A percentile compares a stretch with the other conserved stretches of the same genome.
Evolutionary conservation across 2,113 vertebrate species (phyloP).

Genomic region (Lamprotornis superbus): DNA sequence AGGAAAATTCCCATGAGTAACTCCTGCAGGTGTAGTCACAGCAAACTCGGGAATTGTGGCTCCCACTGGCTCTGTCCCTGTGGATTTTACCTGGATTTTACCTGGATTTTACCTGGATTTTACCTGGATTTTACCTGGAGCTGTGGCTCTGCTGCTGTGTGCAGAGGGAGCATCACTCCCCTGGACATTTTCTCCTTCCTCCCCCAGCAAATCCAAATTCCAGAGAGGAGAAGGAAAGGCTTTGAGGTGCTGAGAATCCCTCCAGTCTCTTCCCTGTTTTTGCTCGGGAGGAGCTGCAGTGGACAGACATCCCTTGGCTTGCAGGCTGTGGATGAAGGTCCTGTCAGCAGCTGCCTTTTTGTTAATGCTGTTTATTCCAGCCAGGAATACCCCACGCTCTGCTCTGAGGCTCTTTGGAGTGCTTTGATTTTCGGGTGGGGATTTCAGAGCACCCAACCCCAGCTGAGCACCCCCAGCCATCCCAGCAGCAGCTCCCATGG

Average conservation of each 20-base stretch:
- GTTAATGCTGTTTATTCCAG: slow-evolving; percentile 15
- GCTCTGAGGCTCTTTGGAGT: neutral
- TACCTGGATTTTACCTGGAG: neutral
- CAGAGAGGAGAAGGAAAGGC: neutral
- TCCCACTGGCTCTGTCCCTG: neutral
- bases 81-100: neutral
- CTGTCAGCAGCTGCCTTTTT: slow-evolving; percentile 24
- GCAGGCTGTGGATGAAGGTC: neutral
- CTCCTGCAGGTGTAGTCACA: neutral
- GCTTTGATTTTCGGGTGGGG: neutral
- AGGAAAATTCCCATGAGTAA: neutral
- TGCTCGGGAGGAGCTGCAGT: neutral
- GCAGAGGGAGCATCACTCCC: neutral
- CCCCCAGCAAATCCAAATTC: neutral
- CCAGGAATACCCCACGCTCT: neutral
- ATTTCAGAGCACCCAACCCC: neutral
- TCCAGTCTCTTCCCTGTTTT: neutral
- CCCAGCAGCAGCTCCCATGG: neutral
- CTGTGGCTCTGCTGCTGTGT: neutral
- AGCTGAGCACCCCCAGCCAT: neutral
- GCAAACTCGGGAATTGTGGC: fast-evolving
- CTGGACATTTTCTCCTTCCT: neutral
- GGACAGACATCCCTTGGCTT: neutral
- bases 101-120: neutral
- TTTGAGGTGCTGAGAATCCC: neutral